phyloP scores from a whole-genome alignment of 2,797 vertebrate species.

The Enteromius fasciolatus region DNA sequence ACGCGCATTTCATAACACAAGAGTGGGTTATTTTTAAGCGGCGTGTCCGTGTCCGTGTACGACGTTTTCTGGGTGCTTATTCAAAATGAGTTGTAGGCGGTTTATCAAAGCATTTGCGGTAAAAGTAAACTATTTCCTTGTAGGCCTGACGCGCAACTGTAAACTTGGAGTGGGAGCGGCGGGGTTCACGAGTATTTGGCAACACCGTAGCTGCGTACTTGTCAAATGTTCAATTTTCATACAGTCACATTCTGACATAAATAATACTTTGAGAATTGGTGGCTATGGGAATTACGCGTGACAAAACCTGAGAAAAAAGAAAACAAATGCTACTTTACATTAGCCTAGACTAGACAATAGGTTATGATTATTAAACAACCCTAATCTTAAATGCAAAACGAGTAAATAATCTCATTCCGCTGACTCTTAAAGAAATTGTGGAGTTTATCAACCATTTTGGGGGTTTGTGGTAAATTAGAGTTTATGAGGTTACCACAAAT shows the following conservation, averaged over 20 bases:
- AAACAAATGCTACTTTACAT: neutral
- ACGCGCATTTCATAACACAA: neutral
- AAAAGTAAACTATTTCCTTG: slow-evolving; percentile 6
- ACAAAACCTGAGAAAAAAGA: neutral
- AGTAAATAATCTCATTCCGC: neutral
- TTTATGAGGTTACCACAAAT: neutral
- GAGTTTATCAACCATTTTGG: neutral
- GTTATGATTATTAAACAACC: neutral
- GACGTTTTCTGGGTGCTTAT: neutral
- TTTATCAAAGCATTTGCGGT: neutral
- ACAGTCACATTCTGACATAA: neutral
- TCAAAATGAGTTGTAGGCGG: neutral
- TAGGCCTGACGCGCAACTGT: slow-evolving; percentile 5
- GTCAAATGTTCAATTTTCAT: neutral
- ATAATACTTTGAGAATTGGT: neutral
- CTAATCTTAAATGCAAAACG: neutral
- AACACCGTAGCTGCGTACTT: neutral
- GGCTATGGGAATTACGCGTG: neutral
- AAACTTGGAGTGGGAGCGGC: neutral
- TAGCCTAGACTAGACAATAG: neutral
- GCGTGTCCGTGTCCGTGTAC: neutral
- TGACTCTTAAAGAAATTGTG: neutral
- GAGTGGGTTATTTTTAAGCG: neutral
- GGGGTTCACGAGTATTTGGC: neutral
- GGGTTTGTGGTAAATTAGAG: neutral